phyloP scores from a whole-genome alignment of 2,797 vertebrate species.

The Cuniculus paca region DNA sequence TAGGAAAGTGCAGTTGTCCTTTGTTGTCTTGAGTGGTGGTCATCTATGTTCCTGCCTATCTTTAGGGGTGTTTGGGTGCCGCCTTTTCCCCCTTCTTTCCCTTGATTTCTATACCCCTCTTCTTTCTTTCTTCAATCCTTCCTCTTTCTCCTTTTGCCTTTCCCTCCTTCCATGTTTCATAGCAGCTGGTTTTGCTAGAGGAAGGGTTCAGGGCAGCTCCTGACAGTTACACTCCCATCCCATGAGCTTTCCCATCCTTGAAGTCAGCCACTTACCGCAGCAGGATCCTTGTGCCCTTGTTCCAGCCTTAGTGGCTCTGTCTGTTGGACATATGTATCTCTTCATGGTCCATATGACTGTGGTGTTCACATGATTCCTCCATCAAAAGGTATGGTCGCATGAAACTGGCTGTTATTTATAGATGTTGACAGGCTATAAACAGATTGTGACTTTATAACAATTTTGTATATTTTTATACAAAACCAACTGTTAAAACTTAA shows the following conservation, averaged over 20 bases:
- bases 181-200: not conserved
- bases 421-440: not conserved
- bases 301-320: not conserved
- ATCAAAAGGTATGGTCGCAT: not conserved
- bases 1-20: not conserved
- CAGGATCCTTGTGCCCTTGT: not conserved
- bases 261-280: not conserved
- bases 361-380: too few species aligned
- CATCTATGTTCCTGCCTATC: not conserved
- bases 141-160: not conserved
- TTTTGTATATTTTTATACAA: not conserved
- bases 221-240: too few species aligned
- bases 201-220: not conserved
- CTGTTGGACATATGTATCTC: not conserved
- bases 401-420: not conserved
- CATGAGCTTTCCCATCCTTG: not conserved
- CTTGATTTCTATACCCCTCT: not conserved
- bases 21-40: not conserved
- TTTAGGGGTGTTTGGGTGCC: not conserved
- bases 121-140: not conserved
- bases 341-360: not conserved
- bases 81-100: not conserved
- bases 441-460: not conserved
- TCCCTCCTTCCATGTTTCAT: not conserved
- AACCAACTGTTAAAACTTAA: constrained; percentile 24